Evolutionary conservation across 2,113 vertebrate species (phyloP).

Genomic region (Mixornis gularis): DNA sequence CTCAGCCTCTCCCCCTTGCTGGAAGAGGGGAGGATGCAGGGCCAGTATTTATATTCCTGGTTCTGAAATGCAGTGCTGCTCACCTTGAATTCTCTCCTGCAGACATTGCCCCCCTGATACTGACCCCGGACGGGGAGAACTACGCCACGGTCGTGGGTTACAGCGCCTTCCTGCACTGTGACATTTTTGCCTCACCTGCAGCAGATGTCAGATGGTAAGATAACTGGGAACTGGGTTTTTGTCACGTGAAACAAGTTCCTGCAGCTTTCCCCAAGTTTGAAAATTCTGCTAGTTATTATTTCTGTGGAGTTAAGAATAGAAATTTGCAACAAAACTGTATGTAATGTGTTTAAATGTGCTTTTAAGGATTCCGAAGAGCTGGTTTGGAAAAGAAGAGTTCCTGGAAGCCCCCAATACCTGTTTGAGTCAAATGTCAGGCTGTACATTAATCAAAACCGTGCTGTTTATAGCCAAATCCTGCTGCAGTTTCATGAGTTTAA

Average conservation of each 20-base stretch:
- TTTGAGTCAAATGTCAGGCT: neutral
- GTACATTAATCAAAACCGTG: neutral
- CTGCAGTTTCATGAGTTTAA: neutral
- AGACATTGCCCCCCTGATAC: conserved; percentile 87
- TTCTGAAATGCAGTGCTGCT: neutral
- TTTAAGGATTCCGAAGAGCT: neutral
- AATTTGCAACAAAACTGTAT: neutral
- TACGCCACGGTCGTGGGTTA: conserved; percentile 81
- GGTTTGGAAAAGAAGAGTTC: neutral
- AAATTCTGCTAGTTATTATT: neutral
- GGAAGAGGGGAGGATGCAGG: neutral
- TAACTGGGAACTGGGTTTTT: neutral
- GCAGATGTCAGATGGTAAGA: conserved; percentile 83
- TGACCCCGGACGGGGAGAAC: conserved; percentile 79
- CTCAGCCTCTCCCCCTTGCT: neutral
- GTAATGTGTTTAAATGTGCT: neutral
- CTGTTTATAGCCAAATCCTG: neutral
- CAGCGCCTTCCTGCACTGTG: conserved; percentile 79
- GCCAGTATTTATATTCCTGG: neutral
- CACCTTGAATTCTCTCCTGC: neutral
- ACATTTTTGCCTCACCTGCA: conserved; percentile 86
- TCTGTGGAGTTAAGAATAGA: neutral
- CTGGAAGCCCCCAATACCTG: neutral
- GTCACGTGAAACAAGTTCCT: neutral
- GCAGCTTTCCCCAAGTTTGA: neutral